A percentile compares a stretch with the other conserved stretches of the same genome.
These are phyloP conservation scores for Hippolais icterina DNA, from an alignment of 2,113 vertebrate genomes.

Conservation along the genomic window DNA sequence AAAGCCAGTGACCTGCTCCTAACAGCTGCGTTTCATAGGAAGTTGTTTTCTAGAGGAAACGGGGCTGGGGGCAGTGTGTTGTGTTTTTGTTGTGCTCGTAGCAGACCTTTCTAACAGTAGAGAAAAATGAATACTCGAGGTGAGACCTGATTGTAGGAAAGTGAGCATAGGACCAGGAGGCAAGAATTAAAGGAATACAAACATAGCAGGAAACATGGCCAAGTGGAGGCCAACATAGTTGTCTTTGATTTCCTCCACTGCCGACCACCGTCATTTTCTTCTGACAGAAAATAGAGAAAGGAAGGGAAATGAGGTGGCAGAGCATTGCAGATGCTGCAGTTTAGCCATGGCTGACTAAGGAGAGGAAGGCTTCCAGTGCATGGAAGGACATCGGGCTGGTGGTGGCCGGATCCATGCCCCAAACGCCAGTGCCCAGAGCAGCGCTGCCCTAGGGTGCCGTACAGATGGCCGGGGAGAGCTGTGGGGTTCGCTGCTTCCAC, in stretches of 20 bases:
- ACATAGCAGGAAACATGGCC: not conserved
- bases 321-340: not conserved
- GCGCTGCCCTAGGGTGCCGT: rapidly evolving
- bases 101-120: not conserved
- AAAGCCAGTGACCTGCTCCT: not conserved
- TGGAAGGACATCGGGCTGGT: not conserved
- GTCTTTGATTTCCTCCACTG: not conserved
- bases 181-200: not conserved
- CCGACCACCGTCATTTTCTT: not conserved
- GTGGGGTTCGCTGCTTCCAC: not conserved
- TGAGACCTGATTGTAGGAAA: not conserved
- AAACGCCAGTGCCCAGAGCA: rapidly evolving
- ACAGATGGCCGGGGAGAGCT: not conserved
- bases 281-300: not conserved
- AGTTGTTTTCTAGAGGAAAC: not conserved
- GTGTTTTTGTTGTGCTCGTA: not conserved
- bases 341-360: not conserved
- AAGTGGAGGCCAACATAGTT: not conserved
- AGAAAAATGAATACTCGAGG: not conserved
- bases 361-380: not conserved
- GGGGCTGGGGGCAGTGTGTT: rapidly evolving
- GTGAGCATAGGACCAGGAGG: not conserved
- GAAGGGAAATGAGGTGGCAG: rapidly evolving
- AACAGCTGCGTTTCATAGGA: not conserved
- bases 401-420: not conserved